Evolutionary conservation across 2,113 vertebrate genomes (phyloP).

Genomic region (Aptenodytes patagonicus): DNA sequence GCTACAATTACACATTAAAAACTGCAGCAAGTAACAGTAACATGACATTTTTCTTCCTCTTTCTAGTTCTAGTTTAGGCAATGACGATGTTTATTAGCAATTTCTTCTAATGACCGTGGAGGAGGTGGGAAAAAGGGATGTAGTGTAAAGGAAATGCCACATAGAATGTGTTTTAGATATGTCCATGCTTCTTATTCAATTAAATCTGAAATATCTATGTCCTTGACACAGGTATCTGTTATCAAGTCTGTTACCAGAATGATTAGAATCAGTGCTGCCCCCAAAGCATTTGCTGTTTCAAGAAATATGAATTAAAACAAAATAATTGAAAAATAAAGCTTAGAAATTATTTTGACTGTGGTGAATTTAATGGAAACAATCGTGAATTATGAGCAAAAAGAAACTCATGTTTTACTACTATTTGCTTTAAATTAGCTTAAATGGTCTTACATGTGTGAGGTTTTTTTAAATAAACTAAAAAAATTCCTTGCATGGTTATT

Average conservation of each 20-base stretch:
- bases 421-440: background rate
- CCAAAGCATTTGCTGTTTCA: background rate
- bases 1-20: background rate
- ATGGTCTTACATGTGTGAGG: rapidly evolving
- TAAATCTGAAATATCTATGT: background rate
- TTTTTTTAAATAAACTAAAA: background rate
- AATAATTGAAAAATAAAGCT: rapidly evolving
- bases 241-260: background rate
- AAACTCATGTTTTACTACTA: background rate
- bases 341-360: background rate
- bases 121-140: rapidly evolving
- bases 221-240: background rate
- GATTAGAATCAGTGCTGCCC: background rate
- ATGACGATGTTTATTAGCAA: background rate
- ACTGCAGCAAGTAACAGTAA: background rate
- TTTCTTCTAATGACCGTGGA: background rate
- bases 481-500: background rate
- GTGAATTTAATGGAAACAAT: background rate
- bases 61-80: background rate
- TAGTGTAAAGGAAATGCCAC: background rate
- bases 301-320: background rate
- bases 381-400: background rate
- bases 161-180: background rate
- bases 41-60: background rate
- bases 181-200: background rate